Evolutionary conservation across 2,888 invertebrate species (phyloP).

Genomic region (Campoplex nolae): DNA sequence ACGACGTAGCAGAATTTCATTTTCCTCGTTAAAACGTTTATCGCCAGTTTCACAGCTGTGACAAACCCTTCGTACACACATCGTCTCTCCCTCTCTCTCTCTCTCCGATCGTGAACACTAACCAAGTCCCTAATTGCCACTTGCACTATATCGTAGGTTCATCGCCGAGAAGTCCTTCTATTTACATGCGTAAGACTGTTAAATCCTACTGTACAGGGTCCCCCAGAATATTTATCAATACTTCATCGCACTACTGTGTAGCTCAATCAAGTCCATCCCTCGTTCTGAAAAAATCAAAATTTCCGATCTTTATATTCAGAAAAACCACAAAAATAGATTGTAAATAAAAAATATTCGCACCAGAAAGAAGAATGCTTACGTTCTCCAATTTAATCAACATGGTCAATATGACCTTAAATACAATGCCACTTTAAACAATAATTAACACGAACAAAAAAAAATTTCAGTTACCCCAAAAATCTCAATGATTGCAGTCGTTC

Average conservation of each 20-base stretch:
- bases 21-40: slow-evolving; percentile 63
- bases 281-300: not conserved
- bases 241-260: not conserved
- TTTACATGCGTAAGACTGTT: slow-evolving; percentile 63
- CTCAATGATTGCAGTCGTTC: not conserved
- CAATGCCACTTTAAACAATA: not conserved
- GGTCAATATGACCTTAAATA: not conserved
- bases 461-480: not conserved
- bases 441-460: not conserved
- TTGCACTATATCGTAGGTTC: slow-evolving; percentile 54
- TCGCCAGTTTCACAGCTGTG: slow-evolving; percentile 46
- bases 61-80: slow-evolving; percentile 25
- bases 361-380: not conserved
- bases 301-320: not conserved
- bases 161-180: slow-evolving; percentile 51
- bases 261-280: too few species aligned
- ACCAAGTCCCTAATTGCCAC: slow-evolving; percentile 59
- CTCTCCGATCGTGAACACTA: slow-evolving; percentile 6
- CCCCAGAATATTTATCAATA: not conserved
- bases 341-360: not conserved
- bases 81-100: not conserved
- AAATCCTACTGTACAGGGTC: not conserved
- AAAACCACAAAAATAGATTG: not conserved
- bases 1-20: slow-evolving; percentile 55
- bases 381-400: not conserved